Base-by-base conservation (phyloP, 2,888 invertebrate species). In the Ophraella communa region DNA sequence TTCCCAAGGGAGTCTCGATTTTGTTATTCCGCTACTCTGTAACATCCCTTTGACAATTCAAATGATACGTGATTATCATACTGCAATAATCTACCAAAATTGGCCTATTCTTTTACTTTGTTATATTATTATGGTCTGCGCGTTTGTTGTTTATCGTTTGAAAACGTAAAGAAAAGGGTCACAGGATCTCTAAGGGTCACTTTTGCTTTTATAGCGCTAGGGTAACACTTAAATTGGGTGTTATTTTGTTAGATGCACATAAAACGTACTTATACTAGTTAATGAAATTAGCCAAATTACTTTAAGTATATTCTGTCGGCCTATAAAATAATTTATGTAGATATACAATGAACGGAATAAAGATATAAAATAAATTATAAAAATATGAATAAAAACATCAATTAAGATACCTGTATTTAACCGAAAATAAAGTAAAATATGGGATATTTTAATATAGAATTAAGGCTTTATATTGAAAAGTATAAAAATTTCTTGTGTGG, bases 11-110 rank as follows among this genome's bases (percentile, higher is more conserved):
- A 53, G 52, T 20, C 8, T 35, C 53, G 57, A 62, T 65, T 66
- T 66, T 64, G 66, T 70, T 69, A 60, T 66, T 59, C 52, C 67
- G 49, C 56, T 27, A 17, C 55, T 42, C 53, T 53, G 33, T 35
- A 55, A 62, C 62, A 49, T 56, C 56, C 61, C 62, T 65, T 64
- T 62, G 69, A 77, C 76, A 75, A 80, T 80, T 79, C 77, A 77
- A 78, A 80, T 75, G 77, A 79, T 79, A 80, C 79, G 79, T 79
- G 79, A 80, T 80, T 79, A 79, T 77, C 78, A 78, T 77, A 77
- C 76, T 27, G 62, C 70, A 63, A 68, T 70, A 65, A 64, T 60
- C 64, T 54, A 51, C 56, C 65, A 60, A 68, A 68, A 70, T 72
- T 71, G 67, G 66, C 70, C 57, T 60, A 69, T 73, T 71, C 69